Evolutionary conservation across 2,797 vertebrate species (phyloP), one percentile per base, ranked within the genome.

Genomic region (Rhabdomys pumilio): DNA sequence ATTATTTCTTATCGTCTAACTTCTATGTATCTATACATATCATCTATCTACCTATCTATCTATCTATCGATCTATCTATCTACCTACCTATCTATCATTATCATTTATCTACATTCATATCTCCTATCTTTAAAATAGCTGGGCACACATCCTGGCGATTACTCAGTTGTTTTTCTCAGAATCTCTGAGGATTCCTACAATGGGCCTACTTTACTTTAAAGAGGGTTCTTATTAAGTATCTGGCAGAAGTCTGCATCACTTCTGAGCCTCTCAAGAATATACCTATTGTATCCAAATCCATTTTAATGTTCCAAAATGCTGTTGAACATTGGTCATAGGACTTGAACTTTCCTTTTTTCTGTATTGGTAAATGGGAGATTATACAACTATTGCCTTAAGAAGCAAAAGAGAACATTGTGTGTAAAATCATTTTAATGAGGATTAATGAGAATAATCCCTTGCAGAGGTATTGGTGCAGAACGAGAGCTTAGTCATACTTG

Each of bases 401-500:
- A 44, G 53, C 84, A 55, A 86, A 95, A 55, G 69, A 92, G 20
- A 69, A 44, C 89, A 73, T 14, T 92, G 6, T 47, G 11, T 91
- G 34, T 76, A 79, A 81, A 93, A 57, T 90, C 50, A 72, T 89
- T 79, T 17, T 59, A 92, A 44, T 95, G 77, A 90, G 26, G 69
- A 72, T 90, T 82, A 88, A 84, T 89, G 22, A 87, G 31, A 97
- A 90, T 85, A 96, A 88, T 86, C 24, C 34, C 44, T 75, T 44
- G 53, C 44, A 61, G 29, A 76, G 20, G 55, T 86, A 41, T 41
- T 92, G 41, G 4, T 86, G 10, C n/a, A 84, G 83, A 90, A 53
- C 65, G 75, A 57, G 1, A 53, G 22, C 19, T 75, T 94, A 29
- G 31, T 82, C n/a, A 44, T 86, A 73, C 9, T 92, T 80, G 8